These are phyloP conservation scores for Odontomyia ornata DNA, from an alignment of 2,888 invertebrate genomes.

Conservation along the genomic window DNA sequence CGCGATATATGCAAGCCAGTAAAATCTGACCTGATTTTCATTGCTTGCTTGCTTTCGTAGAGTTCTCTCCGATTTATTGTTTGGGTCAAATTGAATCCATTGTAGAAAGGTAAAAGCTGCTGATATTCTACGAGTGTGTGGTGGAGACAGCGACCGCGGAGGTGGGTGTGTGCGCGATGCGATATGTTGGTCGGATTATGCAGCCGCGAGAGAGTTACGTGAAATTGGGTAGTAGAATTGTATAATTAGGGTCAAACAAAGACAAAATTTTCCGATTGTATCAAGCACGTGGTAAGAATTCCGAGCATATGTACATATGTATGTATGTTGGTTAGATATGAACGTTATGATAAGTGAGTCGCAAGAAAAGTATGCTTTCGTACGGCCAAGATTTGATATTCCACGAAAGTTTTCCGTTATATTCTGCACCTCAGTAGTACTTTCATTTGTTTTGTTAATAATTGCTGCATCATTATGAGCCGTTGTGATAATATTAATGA, in stretches of 20 bases:
- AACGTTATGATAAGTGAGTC: too few relatives aligned
- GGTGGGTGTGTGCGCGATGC: background rate
- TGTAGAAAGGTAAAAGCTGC: constrained; percentile 40
- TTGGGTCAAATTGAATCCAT: constrained; percentile 34
- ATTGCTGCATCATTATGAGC: too few relatives aligned
- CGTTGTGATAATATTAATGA: too few relatives aligned
- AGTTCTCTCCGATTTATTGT: constrained; percentile 36
- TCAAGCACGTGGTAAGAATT: constrained; percentile 12
- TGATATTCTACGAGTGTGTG: background rate
- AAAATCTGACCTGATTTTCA: constrained; percentile 39
- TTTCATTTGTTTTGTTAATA: too few relatives aligned
- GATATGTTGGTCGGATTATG: background rate
- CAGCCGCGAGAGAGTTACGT: constrained; percentile 26
- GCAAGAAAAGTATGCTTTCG: too few relatives aligned
- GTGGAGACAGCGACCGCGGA: background rate
- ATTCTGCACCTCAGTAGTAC: too few relatives aligned
- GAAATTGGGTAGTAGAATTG: constrained; percentile 28
- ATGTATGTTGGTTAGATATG: background rate
- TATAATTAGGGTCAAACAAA: constrained; percentile 36
- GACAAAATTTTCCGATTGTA: constrained; percentile 8
- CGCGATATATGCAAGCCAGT: constrained; percentile 25
- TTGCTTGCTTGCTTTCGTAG: constrained; percentile 36
- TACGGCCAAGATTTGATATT: too few relatives aligned
- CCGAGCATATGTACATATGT: too few relatives aligned
- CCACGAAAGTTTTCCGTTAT: too few relatives aligned